Base-by-base conservation (phyloP, 2,113 vertebrate species). In the Pogona vitticeps region DNA sequence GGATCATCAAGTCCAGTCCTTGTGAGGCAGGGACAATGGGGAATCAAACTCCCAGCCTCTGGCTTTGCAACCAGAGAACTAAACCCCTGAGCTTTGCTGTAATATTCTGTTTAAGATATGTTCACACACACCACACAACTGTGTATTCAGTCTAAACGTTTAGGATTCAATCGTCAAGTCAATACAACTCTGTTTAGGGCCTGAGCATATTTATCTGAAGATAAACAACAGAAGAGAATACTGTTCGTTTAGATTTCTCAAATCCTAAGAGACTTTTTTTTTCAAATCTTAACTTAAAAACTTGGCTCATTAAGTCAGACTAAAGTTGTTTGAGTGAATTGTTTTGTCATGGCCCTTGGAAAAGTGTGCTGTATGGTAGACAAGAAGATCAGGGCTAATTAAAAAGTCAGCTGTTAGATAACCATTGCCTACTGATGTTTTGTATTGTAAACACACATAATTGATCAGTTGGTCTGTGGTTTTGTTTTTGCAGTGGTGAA, bases 201-300 rank as follows among this genome's bases (percentile, higher is more conserved):
- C 7, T 84, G 46, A 46, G 56, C 1, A 71, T 36, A 80, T 17
- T 40, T 81, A 33, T 59, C 63, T 59, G 40, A 70, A 65, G 28
- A 75, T n/a, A n/a, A n/a, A 56, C 6, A 28, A 26, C 28, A 78
- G 2, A 18, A 3, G 0, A 4, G 81, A 67, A 65, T 0, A 3
- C 23, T 75, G 88, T 1, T 20, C 1, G 0, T 38, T 3, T 38
- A 13, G 1, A 76, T 79, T 87, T 92, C 83, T 82, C 3, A 28
- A 13, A 88, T 3, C 21, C 5, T 31, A 6, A 17, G 1, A 2
- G 76, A 76, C 86, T 31, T 78, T 18, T 4, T 78, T 18, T 2
- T 79, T 58, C 7, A 84, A 93, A 67, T 76, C 83, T 84, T 76
- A 65, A 76, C 72, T 84, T 84, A 76, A 84, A 83, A 84, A 76